Base-by-base conservation (phyloP, 30 jellyfish, hydroid and myxozoan species). In the Aurelia coerulea region DNA sequence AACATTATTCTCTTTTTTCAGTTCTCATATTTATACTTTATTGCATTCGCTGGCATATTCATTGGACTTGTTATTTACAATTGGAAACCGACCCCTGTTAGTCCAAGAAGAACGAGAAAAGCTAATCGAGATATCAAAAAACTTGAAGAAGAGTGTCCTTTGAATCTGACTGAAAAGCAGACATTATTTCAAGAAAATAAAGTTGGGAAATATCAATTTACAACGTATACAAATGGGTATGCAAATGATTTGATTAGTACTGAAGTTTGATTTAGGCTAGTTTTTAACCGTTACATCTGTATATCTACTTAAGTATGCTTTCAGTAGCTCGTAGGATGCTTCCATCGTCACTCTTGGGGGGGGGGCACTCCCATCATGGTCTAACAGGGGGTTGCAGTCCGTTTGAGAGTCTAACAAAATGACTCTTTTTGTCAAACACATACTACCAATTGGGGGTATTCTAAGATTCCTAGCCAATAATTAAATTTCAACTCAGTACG, bases 1-100 rank as follows among this genome's bases (percentile, higher is more conserved):
- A 39, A 39, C 6, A 1, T 39, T 1, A 39, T 76, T 3, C 80
- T 68, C 80, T 46, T 39, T 6, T 84, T 83, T 78, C 92, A 94
- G 99, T 94, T 94, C 83, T 94, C 99, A 8, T 84, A 89, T 74
- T 34, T 94, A 12, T 94, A 89, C 84, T 94, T 94, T 88, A 79
- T 90, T 53, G 99, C 99, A 12, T 94, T 94, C 50, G 97, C 91
- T n/a, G 96, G 92, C 33, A 94, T 94, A 51, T 74, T 89, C 46
- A 65, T 71, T 42, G 99, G 99, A 37, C 85, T 94, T 54, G 76
- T 94, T 9, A 68, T 83, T 11, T 94, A 94, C 86, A 94, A 94
- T 69, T 56, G 95, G 83, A 90, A 74, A 68, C 97, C 97, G 68
- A 79, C 99, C 29, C 99, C 99, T 1, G 97, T 74, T 75, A 60